A percentile compares a stretch with the other conserved stretches of the same genome.
phyloP scores from a whole-genome alignment of 2,113 vertebrate genomes.

The Anoplopoma fimbria region DNA sequence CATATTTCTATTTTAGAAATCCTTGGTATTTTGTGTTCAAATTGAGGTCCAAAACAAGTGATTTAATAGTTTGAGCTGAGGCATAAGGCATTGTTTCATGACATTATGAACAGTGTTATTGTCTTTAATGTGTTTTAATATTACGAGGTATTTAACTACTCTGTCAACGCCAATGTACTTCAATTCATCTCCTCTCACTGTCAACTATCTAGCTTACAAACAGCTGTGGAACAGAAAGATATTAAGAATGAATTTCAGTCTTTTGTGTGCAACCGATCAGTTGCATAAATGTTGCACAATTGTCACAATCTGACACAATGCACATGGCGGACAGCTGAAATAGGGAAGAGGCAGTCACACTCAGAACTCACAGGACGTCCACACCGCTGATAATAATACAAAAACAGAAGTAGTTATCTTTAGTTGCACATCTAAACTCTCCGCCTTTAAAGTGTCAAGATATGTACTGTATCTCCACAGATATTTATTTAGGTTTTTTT shows the following conservation, averaged over 20 bases:
- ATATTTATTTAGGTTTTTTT: no score
- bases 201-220: no score
- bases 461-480: not conserved
- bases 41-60: not conserved
- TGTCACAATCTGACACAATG: not conserved
- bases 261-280: not conserved
- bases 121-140: not conserved
- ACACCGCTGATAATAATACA: not conserved
- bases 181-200: no score
- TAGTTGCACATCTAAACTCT: not conserved
- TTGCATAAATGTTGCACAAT: not conserved
- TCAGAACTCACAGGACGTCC: not conserved
- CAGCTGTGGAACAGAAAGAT: not conserved
- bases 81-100: not conserved
- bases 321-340: constrained; percentile 21
- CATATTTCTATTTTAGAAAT: not conserved
- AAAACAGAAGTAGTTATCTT: constrained; percentile 40
- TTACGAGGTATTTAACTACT: not conserved
- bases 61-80: not conserved
- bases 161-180: not conserved
- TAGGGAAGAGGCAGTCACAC: constrained; percentile 43
- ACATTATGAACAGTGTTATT: not conserved
- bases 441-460: not conserved
- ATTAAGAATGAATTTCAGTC: not conserved
- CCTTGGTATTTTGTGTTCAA: not conserved